Evolutionary conservation across 2,113 vertebrate species (phyloP).

Genomic region (Otus sunia): DNA sequence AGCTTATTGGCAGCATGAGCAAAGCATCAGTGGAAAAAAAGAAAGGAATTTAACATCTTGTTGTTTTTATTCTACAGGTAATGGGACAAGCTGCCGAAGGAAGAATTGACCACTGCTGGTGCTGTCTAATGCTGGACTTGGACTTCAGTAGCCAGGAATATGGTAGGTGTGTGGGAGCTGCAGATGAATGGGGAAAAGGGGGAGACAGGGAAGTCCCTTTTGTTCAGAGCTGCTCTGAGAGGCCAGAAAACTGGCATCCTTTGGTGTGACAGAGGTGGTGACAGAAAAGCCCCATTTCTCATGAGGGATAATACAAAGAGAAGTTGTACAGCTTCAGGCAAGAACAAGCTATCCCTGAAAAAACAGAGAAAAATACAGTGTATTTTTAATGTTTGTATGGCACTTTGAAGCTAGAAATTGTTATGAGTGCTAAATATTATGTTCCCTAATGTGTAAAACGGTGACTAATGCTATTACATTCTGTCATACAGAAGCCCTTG

Average conservation of each 20-base stretch:
- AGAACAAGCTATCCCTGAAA: background rate
- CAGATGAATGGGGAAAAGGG: background rate
- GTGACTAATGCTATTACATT: slow-evolving; percentile 55
- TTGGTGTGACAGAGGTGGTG: background rate
- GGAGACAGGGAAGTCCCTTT: background rate
- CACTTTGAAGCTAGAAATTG: slow-evolving; percentile 28
- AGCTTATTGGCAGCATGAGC: background rate
- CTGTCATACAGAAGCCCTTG: slow-evolving; percentile 26
- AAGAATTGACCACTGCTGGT: background rate
- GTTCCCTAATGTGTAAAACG: slow-evolving; percentile 21
- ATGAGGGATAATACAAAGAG: background rate
- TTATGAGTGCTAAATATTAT: slow-evolving; percentile 44
- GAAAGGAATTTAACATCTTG: background rate
- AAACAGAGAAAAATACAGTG: background rate
- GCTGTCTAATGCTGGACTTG: background rate
- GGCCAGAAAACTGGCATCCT: background rate
- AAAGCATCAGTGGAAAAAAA: background rate
- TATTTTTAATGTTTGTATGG: slow-evolving; percentile 27
- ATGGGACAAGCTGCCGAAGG: background rate
- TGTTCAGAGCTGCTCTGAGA: background rate
- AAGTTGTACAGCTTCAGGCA: background rate
- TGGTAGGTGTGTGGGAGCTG: background rate
- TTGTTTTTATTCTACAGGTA: background rate
- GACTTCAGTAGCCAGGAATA: background rate
- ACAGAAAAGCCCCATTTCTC: background rate